Conservation (phyloP, 2,888 invertebrate species). For the Synanthedon formicaeformis region DNA sequence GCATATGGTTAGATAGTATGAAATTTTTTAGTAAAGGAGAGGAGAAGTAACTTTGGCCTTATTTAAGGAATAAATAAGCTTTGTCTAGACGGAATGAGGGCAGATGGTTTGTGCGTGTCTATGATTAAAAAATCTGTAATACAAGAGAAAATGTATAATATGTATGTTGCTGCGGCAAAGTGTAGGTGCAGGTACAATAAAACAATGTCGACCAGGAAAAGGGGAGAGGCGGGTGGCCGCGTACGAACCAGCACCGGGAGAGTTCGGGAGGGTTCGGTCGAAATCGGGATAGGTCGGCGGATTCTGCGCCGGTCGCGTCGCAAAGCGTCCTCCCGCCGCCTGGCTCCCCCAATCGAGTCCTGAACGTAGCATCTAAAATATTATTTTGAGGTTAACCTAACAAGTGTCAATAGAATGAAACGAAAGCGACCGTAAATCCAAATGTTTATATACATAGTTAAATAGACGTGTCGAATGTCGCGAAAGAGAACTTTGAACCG, state of each 20-base stretch:
- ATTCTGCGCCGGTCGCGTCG: constrained; percentile 14
- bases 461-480: constrained; percentile 59
- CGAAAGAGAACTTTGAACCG: constrained; percentile 58
- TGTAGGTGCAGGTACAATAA: not conserved
- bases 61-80: no score
- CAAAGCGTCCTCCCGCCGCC: constrained; percentile 34
- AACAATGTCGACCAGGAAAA: not conserved
- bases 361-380: constrained; percentile 62
- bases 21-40: no score
- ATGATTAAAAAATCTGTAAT: no score
- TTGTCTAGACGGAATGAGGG: no score
- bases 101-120: no score
- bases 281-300: constrained; percentile 26
- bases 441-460: constrained; percentile 27
- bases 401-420: constrained; percentile 35
- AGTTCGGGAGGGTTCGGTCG: constrained; percentile 4
- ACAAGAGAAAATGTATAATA: not conserved
- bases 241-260: not conserved
- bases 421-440: constrained; percentile 27
- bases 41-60: no score
- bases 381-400: constrained; percentile 63
- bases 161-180: not conserved
- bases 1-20: no score
- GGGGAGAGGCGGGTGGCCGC: not conserved
- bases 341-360: constrained; percentile 49